Evolutionary conservation across 2,797 vertebrate species (phyloP).

Genomic region (Pseudotriccus pelzelni): DNA sequence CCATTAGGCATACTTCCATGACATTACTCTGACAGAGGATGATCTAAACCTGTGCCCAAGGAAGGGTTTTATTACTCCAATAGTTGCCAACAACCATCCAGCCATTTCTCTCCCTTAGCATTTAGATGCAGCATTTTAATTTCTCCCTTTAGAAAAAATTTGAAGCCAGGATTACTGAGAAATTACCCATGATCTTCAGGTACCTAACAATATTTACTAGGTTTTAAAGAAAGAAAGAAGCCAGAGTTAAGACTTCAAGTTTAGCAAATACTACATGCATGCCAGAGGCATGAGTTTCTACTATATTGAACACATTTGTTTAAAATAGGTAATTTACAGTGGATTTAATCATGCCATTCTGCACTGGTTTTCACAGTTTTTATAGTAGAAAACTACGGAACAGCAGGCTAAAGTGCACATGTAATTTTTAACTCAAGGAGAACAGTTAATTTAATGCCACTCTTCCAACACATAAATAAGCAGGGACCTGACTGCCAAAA

Average conservation of each 20-base stretch:
- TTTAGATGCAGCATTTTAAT: not conserved
- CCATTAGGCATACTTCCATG: not conserved
- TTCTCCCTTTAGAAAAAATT: conserved; percentile 2
- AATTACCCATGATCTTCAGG: not conserved
- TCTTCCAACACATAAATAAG: not conserved
- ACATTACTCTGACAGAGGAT: not conserved
- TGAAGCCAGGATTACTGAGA: conserved; percentile 6
- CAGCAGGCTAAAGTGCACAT: not conserved
- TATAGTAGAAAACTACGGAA: not conserved
- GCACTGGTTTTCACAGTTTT: not conserved
- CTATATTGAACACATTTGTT: not conserved
- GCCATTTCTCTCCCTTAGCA: not conserved
- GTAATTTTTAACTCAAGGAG: not conserved
- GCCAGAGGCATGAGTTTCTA: not conserved
- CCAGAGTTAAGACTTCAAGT: not conserved
- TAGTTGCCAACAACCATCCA: not conserved
- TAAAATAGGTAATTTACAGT: not conserved
- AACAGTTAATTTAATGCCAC: not conserved
- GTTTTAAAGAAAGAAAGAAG: not conserved
- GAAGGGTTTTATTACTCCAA: not conserved
- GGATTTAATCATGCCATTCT: not conserved
- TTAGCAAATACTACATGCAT: not conserved
- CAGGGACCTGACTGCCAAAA: not conserved
- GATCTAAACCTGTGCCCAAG: not conserved
- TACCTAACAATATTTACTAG: not conserved